Conservation (phyloP, 2,888 invertebrate genomes). For the Patella pellucida region DNA sequence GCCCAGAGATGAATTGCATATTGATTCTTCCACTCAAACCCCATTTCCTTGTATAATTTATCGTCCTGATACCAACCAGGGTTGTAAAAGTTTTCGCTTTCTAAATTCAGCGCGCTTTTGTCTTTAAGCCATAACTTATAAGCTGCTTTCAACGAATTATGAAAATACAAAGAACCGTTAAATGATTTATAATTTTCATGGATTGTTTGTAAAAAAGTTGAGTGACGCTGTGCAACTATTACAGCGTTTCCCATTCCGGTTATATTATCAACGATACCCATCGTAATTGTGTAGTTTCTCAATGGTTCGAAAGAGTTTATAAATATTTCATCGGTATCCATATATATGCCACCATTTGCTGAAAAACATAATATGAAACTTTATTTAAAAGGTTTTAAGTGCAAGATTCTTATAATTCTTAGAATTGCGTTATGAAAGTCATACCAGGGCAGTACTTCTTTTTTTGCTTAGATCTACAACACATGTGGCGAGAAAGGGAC, state of each 20-base stretch:
- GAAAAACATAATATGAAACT: neutral
- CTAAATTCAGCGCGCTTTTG: slow-evolving; percentile 18
- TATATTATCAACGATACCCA: slow-evolving; percentile 28
- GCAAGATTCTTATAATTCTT: too few species aligned
- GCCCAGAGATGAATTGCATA: slow-evolving; percentile 28
- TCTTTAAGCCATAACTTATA: slow-evolving; percentile 19
- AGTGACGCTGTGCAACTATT: slow-evolving; percentile 21
- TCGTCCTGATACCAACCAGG: slow-evolving; percentile 29
- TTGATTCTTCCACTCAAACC: slow-evolving; percentile 17
- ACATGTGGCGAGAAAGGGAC: neutral
- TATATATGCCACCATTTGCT: slow-evolving; percentile 31
- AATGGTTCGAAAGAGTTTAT: slow-evolving; percentile 20
- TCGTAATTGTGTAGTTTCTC: slow-evolving; percentile 17
- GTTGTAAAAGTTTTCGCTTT: slow-evolving; percentile 21
- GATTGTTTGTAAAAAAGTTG: slow-evolving; percentile 23
- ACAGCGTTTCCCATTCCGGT: slow-evolving; percentile 34
- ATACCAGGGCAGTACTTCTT: too few species aligned
- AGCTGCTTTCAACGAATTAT: slow-evolving; percentile 22
- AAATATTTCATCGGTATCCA: slow-evolving; percentile 31
- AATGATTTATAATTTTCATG: slow-evolving; percentile 22
- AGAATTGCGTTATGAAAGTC: too few species aligned
- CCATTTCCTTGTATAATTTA: slow-evolving; percentile 17
- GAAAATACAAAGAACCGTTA: slow-evolving; percentile 7
- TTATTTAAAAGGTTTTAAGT: too few species aligned
- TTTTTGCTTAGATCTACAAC: too few species aligned